A percentile compares a stretch with the other conserved stretches of the same genome.
Evolutionary conservation across 2,797 vertebrate genomes (phyloP).

Genomic region (Syngnathus acus): DNA sequence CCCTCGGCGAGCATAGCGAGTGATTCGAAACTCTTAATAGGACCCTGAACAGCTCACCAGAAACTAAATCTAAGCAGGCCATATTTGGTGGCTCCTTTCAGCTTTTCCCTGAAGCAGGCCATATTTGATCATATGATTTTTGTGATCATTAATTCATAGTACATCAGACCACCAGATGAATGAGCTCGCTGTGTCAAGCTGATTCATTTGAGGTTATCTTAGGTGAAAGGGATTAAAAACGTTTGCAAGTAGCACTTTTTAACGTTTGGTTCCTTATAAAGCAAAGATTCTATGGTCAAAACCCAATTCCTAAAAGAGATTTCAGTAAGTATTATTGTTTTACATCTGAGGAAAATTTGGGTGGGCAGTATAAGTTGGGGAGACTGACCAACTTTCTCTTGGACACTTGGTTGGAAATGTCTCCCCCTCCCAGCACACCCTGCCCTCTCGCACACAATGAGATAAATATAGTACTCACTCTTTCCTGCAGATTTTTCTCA

Average conservation of each 20-base stretch:
- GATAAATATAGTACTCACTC: constrained; percentile 68
- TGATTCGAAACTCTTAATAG: not conserved
- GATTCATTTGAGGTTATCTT: not conserved
- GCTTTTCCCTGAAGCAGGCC: constrained; percentile 25
- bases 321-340: not conserved
- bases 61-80: constrained; percentile 54
- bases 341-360: not conserved
- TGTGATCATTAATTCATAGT: not conserved
- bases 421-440: not conserved
- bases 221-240: not conserved
- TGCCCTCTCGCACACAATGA: constrained; percentile 53
- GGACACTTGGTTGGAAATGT: not conserved
- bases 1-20: not conserved
- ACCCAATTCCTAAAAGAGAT: not conserved
- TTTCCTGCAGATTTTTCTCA: constrained; percentile 93
- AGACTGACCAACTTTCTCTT: not conserved
- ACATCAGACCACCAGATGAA: not conserved
- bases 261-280: not conserved
- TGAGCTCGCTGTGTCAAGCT: not conserved
- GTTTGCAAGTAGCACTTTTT: not conserved
- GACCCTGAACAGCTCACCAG: constrained; percentile 44
- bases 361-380: not conserved
- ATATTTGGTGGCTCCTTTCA: too few relatives aligned
- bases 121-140: constrained; percentile 11
- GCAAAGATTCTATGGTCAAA: not conserved